Base-by-base conservation (phyloP, 2,797 vertebrate species). In the Numenius phaeopus region DNA sequence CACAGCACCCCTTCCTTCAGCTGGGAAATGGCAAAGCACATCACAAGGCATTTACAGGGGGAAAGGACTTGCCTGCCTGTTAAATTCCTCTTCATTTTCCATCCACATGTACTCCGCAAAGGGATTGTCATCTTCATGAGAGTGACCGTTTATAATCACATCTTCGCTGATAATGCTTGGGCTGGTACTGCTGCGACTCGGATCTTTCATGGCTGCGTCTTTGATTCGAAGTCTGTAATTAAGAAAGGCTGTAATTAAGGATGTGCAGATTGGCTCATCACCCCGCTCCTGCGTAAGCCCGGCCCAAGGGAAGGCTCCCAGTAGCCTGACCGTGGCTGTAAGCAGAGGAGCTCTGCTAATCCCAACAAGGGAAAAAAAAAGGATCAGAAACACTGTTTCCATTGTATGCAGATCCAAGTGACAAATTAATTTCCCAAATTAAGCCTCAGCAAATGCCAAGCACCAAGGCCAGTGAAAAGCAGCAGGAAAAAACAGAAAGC, bases 21-120 rank as follows among this genome's bases (percentile, higher is more conserved):
- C 55, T 21, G 50, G 44, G 32, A 26, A 37, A 50, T 0, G 23
- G 15, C 4, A 34, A 50, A 39, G 26, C n/a, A 32, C 8, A 55
- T 8, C 44, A 52, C 29, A 11, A 26, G 23, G 13, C 8, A 8
- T 7, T n/a, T 11, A 26, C 0, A 1, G 6, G 50, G 66, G 52
- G 24, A 49, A 15, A 10, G 4, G 3, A 98, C 98, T 97, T 96
- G 99, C 99, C 98, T 99, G 99, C 92, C 98, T 98, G 98, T 99
- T 99, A 79, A 99, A 99, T 94, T 99, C 99, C 97, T 99, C 99
- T 88, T 99, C 99, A 6, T 99, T 99, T 98, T 99, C 99, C 99
- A 99, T 99, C 99, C 99, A 99, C 99, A 99, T 98, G 96, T 99
- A 99, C 90, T 99, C 99, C 0, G 99, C 99, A 97, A 99, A 99